Evolutionary conservation across 2,797 vertebrate genomes (phyloP).

Genomic region (Acanthopagrus latus): DNA sequence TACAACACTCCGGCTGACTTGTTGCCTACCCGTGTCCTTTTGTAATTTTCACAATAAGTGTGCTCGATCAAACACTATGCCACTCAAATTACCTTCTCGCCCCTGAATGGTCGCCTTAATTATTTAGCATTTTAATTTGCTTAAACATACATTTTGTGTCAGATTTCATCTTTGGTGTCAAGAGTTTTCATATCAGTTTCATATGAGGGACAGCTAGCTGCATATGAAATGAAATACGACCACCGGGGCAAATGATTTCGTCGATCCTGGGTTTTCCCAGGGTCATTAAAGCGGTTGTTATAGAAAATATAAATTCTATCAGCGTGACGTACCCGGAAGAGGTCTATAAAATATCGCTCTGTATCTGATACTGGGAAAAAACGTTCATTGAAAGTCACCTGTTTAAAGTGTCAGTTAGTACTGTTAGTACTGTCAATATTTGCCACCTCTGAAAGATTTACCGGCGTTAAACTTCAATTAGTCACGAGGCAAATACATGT

Average conservation of each 20-base stretch:
- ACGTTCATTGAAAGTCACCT: background rate
- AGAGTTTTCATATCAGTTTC: conserved; percentile 70
- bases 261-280: conserved; percentile 6
- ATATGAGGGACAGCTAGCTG: conserved; percentile 46
- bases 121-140: conserved; percentile 83
- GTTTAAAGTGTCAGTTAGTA: background rate
- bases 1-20: conserved; percentile 74
- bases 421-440: no score
- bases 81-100: conserved; percentile 81
- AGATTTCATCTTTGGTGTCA: conserved; percentile 70
- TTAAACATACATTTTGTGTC: conserved; percentile 79
- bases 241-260: conserved; percentile 24
- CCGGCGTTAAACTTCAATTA: background rate
- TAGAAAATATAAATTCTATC: background rate
- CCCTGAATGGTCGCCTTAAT: conserved; percentile 74
- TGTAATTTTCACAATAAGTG: conserved; percentile 77
- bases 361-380: background rate
- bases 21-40: conserved; percentile 68
- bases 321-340: background rate
- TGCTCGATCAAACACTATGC: conserved; percentile 72
- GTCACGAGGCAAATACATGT: accelerated
- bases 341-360: background rate
- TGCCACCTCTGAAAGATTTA: conserved; percentile 18
- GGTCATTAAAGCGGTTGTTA: background rate
- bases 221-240: conserved; percentile 28